Percentiles rank a stretch among this genome's conserved stretches.
phyloP scores from a whole-genome alignment of 2,888 invertebrate genomes.

The Nomada fucata region DNA sequence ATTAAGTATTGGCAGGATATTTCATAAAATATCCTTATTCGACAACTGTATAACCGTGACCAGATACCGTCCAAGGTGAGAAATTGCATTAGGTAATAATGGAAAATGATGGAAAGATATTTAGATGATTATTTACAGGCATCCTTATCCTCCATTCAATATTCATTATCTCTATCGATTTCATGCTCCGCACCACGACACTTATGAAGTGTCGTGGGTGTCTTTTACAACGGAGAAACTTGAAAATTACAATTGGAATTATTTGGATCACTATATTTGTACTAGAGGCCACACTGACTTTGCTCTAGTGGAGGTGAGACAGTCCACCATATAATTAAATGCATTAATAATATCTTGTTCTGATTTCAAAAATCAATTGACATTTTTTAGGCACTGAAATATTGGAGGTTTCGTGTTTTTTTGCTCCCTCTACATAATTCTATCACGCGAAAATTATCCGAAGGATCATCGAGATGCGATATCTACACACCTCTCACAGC shows the following conservation, averaged over 20 bases:
- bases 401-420: slow-evolving; percentile 96
- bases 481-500: slow-evolving; percentile 89
- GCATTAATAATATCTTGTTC: neutral
- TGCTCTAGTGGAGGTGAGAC: slow-evolving; percentile 91
- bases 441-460: slow-evolving; percentile 91
- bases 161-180: slow-evolving; percentile 96
- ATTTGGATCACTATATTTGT: slow-evolving; percentile 98
- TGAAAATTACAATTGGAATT: slow-evolving; percentile 99
- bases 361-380: slow-evolving; percentile 5
- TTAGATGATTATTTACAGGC: slow-evolving; percentile 86
- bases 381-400: slow-evolving; percentile 90
- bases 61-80: slow-evolving; percentile 95
- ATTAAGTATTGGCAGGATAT: slow-evolving; percentile 97
- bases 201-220: slow-evolving; percentile 97
- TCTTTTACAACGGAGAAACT: slow-evolving; percentile 97
- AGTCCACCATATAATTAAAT: neutral
- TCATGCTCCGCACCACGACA: slow-evolving; percentile 95
- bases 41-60: slow-evolving; percentile 97
- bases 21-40: slow-evolving; percentile 94
- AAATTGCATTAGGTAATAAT: slow-evolving; percentile 30
- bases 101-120: neutral
- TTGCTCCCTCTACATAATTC: slow-evolving; percentile 93
- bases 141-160: slow-evolving; percentile 96
- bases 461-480: slow-evolving; percentile 91
- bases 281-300: slow-evolving; percentile 97